A percentile compares a stretch with the other conserved stretches of the same genome.
Conservation (phyloP, 2,797 vertebrate genomes). For the Knipowitschia caucasica region DNA sequence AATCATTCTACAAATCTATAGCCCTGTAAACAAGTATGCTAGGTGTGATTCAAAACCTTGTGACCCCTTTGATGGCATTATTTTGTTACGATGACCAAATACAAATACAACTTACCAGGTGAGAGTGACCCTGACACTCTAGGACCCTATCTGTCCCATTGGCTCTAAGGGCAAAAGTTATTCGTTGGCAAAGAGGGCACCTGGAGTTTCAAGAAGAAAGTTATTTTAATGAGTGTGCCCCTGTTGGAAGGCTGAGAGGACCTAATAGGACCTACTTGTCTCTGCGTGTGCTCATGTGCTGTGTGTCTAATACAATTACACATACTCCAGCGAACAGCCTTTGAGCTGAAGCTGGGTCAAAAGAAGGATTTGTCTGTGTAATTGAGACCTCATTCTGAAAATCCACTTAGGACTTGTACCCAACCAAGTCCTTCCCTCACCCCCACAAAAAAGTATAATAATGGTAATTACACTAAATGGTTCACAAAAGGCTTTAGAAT, state of each 20-base stretch:
- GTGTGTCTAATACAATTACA: slow-evolving; percentile 66
- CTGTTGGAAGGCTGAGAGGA: slow-evolving; percentile 9
- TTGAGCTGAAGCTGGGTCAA: slow-evolving; percentile 56
- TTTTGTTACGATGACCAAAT: slow-evolving; percentile 15
- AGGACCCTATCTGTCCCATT: slow-evolving; percentile 16
- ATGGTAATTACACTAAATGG: slow-evolving; percentile 10
- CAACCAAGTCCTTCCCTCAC: slow-evolving; percentile 11
- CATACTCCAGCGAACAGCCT: slow-evolving; percentile 40
- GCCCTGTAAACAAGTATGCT: too few species aligned
- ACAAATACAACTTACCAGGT: slow-evolving; percentile 1
- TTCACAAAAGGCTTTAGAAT: not conserved
- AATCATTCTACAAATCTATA: not conserved
- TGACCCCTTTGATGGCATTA: slow-evolving; percentile 1
- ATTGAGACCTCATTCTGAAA: slow-evolving; percentile 57
- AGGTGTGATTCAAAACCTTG: not conserved
- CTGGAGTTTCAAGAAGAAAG: slow-evolving; percentile 32
- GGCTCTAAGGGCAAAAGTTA: not conserved
- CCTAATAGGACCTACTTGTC: slow-evolving; percentile 40
- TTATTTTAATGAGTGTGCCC: slow-evolving; percentile 32
- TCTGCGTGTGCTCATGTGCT: slow-evolving; percentile 30
- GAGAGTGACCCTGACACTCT: slow-evolving; percentile 1
- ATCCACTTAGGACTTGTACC: slow-evolving; percentile 11
- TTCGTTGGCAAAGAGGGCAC: not conserved
- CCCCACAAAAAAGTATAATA: slow-evolving; percentile 8
- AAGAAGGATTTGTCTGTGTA: slow-evolving; percentile 62